Base-by-base conservation (phyloP, 2,797 vertebrate genomes). In the Sus cebifrons region DNA sequence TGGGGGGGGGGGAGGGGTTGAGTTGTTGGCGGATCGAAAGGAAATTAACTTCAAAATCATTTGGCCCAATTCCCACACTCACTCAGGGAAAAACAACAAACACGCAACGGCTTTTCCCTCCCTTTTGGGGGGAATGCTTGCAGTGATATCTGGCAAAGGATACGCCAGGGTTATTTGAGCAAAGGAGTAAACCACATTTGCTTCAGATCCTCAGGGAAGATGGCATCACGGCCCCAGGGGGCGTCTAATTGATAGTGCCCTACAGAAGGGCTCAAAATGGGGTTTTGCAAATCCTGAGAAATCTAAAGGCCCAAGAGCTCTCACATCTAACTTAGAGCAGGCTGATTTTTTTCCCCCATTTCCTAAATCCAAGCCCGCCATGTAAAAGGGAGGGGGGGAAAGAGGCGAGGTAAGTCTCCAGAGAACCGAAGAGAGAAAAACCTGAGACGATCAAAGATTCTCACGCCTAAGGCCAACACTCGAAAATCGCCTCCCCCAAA, bases 11-110 rank as follows among this genome's bases (percentile, higher is more conserved):
- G 93, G 74, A 85, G 56, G 96, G 95, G 92, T 64, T 44, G 78
- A 32, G 68, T 8, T 74, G 78, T 25, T 60, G 70, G 75, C 40
- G 1, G 74, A 96, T 18, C 11, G 79, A 77, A 95, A 32, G 44
- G 56, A 96, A 82, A 97, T 94, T 94, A 96, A 97, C 74, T 96
- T 92, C 81, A 82, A 97, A 95, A 86, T 90, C 86, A 60, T 91
- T 68, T 91, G 90, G 96, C 91, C 91, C 75, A 87, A 86, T 89
- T 96, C 92, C 94, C 78, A 91, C 74, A 60, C 79, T 92, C 78
- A 83, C 54, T 70, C 64, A 79, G 25, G 54, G 88, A 87, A 96
- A 96, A 79, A 91, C 62, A 96, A 93, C 85, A 64, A 92, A 88
- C 88, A 95, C 29, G 4, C 77, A 95, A 90, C 3, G 29, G 89